Percentiles rank a stretch among this genome's conserved stretches.
Evolutionary conservation across 2,888 invertebrate genomes (phyloP).

Genomic region (Agrotis segetum): DNA sequence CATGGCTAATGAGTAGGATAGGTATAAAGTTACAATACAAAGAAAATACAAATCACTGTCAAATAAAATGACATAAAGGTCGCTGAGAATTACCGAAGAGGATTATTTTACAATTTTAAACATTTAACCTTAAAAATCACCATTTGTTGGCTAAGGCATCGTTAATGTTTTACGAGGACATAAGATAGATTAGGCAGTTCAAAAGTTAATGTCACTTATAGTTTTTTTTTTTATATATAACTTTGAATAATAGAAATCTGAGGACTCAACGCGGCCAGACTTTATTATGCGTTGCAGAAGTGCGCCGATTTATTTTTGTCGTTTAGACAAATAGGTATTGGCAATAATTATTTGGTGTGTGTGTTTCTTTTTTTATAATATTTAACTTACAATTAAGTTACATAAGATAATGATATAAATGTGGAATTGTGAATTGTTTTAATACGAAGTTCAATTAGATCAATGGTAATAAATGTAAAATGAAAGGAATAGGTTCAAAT

Average conservation of each 20-base stretch:
- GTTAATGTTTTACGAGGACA: constrained; percentile 22
- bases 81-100: not conserved
- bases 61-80: not conserved
- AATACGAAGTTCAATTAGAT: not conserved
- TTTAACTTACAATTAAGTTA: too few relatives aligned
- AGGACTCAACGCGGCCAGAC: too few relatives aligned
- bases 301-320: too few relatives aligned
- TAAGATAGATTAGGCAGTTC: constrained; percentile 6
- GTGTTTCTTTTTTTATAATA: too few relatives aligned
- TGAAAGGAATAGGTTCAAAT: constrained; percentile 9
- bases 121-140: constrained; percentile 16
- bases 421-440: too few relatives aligned
- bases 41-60: not conserved
- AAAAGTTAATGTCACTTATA: not conserved
- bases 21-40: constrained; percentile 2
- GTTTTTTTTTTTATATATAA: not conserved
- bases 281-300: too few relatives aligned
- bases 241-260: too few relatives aligned
- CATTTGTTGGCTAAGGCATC: constrained; percentile 1
- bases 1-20: constrained; percentile 12
- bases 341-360: too few relatives aligned
- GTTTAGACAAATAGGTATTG: too few relatives aligned
- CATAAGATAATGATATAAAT: not conserved
- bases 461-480: constrained; percentile 8
- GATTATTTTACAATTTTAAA: constrained; percentile 6